Evolutionary conservation across 2,113 vertebrate species (phyloP).

Genomic region (Cinclus mexicanus): DNA sequence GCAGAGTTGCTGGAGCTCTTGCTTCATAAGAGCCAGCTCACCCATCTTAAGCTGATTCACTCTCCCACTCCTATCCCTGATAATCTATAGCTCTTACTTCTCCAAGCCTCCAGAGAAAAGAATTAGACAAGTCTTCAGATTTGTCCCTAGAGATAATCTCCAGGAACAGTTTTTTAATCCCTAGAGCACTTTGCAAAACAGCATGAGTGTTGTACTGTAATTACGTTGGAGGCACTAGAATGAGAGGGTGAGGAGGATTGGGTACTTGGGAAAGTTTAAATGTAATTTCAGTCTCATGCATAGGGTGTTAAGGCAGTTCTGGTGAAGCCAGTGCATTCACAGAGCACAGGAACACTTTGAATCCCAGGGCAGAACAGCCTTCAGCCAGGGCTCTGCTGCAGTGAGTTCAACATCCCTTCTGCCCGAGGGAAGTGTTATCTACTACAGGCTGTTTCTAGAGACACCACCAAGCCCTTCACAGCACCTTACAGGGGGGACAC

Average conservation of each 20-base stretch:
- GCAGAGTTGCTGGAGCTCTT: neutral
- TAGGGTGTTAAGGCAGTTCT: neutral
- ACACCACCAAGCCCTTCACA: neutral
- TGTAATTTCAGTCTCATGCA: rapidly evolving
- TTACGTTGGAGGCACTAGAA: neutral
- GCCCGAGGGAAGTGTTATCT: rapidly evolving
- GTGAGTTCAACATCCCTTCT: neutral
- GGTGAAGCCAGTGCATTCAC: neutral
- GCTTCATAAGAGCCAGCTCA: slow-evolving; percentile 25
- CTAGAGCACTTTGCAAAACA: slow-evolving; percentile 19
- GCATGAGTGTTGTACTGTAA: neutral
- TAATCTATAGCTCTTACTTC: neutral
- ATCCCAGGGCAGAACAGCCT: neutral
- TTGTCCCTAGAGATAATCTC: neutral
- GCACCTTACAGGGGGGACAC: rapidly evolving
- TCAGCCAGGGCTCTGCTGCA: neutral
- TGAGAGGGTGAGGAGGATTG: neutral
- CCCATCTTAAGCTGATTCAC: slow-evolving; percentile 16
- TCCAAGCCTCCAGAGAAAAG: slow-evolving; percentile 1
- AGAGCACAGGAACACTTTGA: neutral
- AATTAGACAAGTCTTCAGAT: neutral
- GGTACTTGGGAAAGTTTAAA: neutral
- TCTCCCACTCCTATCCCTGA: neutral
- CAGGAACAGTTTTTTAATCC: neutral
- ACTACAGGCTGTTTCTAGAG: neutral